These are phyloP conservation scores for Phaethornis superciliosus DNA, from an alignment of 2,113 vertebrate species.

Conservation along the genomic window DNA sequence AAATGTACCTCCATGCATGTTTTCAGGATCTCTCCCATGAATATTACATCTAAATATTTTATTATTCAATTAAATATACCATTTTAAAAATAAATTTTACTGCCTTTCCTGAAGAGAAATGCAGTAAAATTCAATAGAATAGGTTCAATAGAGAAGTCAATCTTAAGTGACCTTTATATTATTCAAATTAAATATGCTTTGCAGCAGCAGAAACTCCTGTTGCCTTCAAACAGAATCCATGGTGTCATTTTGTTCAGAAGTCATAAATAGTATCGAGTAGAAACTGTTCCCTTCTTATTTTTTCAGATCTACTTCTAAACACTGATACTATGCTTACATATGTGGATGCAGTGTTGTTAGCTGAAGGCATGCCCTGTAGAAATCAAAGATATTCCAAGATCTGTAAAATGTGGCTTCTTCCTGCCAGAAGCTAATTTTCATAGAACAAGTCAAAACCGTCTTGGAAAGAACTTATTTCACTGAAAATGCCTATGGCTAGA, in stretches of 20 bases:
- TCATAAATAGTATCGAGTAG: neutral
- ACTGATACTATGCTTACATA: neutral
- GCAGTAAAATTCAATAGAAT: neutral
- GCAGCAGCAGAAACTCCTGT: neutral
- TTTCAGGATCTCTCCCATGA: neutral
- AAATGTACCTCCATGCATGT: neutral
- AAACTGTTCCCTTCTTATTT: neutral
- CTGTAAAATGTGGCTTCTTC: conserved; percentile 27
- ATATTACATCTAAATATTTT: neutral
- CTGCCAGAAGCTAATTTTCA: conserved; percentile 47
- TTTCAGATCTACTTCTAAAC: neutral
- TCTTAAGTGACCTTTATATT: conserved; percentile 16
- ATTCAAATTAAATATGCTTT: neutral
- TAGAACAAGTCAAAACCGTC: conserved; percentile 52
- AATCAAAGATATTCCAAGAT: conserved; percentile 23
- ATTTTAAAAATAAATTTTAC: neutral
- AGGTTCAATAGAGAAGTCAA: neutral
- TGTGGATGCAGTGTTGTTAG: neutral
- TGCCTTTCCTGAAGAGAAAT: conserved; percentile 8
- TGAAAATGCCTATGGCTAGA: conserved; percentile 26
- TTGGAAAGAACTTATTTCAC: conserved; percentile 44
- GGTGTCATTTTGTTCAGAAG: neutral
- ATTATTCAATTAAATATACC: neutral
- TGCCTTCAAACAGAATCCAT: conserved; percentile 1
- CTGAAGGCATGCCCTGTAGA: conserved; percentile 38